A percentile compares a stretch with the other conserved stretches of the same genome.
These are phyloP conservation scores for Tangara arthus DNA, from an alignment of 2,797 vertebrate genomes.

Conservation along the genomic window DNA sequence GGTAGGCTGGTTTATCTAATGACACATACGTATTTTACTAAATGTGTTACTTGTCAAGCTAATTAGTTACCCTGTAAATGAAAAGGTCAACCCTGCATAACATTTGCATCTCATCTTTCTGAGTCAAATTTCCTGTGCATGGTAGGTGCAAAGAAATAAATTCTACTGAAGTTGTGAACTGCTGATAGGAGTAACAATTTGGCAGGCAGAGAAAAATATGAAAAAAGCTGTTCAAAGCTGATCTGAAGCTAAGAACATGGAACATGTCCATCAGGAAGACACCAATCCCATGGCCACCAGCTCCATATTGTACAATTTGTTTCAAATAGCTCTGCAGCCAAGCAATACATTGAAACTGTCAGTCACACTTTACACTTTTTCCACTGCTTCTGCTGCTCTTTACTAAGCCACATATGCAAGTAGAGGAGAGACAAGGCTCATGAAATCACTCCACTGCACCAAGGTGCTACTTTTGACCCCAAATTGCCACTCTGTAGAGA, in stretches of 20 bases:
- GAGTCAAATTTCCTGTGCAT: conserved; percentile 25
- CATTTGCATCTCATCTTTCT: conserved; percentile 54
- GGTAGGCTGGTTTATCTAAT: conserved; percentile 34
- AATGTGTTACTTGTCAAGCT: conserved; percentile 33
- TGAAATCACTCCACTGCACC: not conserved
- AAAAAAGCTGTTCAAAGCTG: not conserved
- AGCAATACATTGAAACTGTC: not conserved
- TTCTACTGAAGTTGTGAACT: not conserved
- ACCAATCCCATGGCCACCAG: not conserved
- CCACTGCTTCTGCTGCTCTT: not conserved
- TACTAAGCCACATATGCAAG: not conserved
- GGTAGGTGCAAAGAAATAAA: conserved; percentile 35
- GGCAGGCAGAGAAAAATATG: not conserved
- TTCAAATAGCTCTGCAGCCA: not conserved
- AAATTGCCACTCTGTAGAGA: not conserved
- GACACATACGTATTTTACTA: conserved; percentile 17
- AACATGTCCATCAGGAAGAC: not conserved
- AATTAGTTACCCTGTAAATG: conserved; percentile 56
- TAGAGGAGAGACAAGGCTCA: fast-evolving
- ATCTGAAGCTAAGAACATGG: not conserved
- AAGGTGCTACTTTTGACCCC: not conserved
- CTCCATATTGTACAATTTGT: not conserved
- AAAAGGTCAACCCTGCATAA: conserved; percentile 59
- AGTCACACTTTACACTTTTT: not conserved
- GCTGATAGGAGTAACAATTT: not conserved